phyloP scores from a whole-genome alignment of 2,113 vertebrate genomes.

The Pleuronectes platessa region DNA sequence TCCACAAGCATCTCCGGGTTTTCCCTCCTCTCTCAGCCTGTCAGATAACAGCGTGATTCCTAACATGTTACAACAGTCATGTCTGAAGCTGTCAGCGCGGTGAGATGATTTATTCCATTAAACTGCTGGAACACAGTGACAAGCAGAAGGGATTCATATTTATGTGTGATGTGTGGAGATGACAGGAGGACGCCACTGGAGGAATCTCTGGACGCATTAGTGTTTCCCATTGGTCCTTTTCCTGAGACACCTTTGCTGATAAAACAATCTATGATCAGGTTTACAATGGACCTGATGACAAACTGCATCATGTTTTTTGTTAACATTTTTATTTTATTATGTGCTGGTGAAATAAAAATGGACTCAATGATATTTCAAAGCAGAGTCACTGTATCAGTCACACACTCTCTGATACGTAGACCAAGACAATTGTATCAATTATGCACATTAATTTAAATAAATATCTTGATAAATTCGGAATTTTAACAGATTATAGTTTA shows the following conservation, averaged over 20 bases:
- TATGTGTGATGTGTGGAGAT: conserved; percentile 48
- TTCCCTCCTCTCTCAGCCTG: conserved; percentile 29
- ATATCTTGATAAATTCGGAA: background rate
- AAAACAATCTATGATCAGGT: conserved; percentile 24
- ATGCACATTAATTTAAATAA: background rate
- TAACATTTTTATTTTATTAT: background rate
- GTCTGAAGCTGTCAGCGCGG: conserved; percentile 45
- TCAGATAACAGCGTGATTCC: conserved; percentile 35
- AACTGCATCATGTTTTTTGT: background rate
- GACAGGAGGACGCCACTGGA: conserved; percentile 51
- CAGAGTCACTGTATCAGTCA: background rate
- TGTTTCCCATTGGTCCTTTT: conserved; percentile 9
- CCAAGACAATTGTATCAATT: background rate
- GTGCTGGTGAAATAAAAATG: too few species aligned
- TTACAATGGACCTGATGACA: background rate
- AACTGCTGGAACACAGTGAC: conserved; percentile 49
- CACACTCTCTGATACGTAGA: too few species aligned
- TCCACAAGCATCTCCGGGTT: conserved; percentile 5
- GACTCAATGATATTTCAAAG: background rate
- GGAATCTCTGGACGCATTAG: conserved; percentile 31
- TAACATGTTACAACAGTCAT: conserved; percentile 38
- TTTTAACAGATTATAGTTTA: too few species aligned
- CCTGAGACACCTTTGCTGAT: conserved; percentile 18
- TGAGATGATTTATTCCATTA: conserved; percentile 69
- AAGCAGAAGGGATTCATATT: conserved; percentile 56